Evolutionary conservation across 2,888 invertebrate species (phyloP).

Genomic region (Dynastes tityus): DNA sequence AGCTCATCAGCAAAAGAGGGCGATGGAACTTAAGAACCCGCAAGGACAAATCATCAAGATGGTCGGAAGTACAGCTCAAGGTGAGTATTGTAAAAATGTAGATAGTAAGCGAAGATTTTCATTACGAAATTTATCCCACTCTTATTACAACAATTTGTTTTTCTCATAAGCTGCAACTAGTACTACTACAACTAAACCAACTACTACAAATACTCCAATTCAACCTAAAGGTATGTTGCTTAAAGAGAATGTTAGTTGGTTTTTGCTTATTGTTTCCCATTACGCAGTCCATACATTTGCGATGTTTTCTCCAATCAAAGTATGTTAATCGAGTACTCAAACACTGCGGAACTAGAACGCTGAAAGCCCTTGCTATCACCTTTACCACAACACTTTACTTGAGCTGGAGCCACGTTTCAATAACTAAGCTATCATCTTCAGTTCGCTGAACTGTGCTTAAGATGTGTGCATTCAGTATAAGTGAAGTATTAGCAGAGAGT

Average conservation of each 20-base stretch:
- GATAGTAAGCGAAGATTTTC: background rate
- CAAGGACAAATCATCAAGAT: slow-evolving; percentile 72
- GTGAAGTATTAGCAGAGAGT: too few relatives aligned
- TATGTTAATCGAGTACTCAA: too few relatives aligned
- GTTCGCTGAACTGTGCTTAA: too few relatives aligned
- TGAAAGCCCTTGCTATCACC: too few relatives aligned
- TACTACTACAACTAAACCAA: slow-evolving; percentile 63
- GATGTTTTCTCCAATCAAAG: too few relatives aligned
- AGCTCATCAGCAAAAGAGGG: slow-evolving; percentile 91
- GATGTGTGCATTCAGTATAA: too few relatives aligned
- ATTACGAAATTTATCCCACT: background rate
- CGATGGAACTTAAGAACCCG: slow-evolving; percentile 74
- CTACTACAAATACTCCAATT: slow-evolving; percentile 67
- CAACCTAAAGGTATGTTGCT: slow-evolving; percentile 69
- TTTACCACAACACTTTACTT: too few relatives aligned
- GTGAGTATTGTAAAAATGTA: slow-evolving; percentile 64
- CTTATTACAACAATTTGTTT: slow-evolving; percentile 51
- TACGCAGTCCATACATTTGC: slow-evolving; percentile 5
- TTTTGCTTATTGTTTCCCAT: slow-evolving; percentile 53
- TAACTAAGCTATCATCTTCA: too few relatives aligned
- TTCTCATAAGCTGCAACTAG: slow-evolving; percentile 58
- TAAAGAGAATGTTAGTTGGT: slow-evolving; percentile 52
- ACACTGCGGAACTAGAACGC: too few relatives aligned
- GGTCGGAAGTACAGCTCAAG: slow-evolving; percentile 73
- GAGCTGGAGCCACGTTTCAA: too few relatives aligned